Evolutionary conservation across 1,140 invertebrate genomes (phyloP), one percentile per base, ranked within the genome.

Genomic region (Dendroctonus ponderosae): DNA sequence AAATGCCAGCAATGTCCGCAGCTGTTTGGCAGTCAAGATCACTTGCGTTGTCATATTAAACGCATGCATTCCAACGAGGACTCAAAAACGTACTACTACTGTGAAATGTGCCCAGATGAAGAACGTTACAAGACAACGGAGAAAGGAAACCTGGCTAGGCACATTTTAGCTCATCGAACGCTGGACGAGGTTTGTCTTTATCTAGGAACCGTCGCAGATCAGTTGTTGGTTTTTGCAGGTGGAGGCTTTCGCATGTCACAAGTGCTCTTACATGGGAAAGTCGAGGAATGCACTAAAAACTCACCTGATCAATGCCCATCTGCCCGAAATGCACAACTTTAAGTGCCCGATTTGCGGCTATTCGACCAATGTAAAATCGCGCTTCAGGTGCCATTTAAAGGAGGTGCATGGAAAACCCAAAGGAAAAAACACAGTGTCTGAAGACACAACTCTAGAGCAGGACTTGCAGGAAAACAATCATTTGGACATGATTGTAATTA

Each of bases 71-170:
- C 14, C 7, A 52, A 63, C 11, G 41, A 53, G 12, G 54, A 42
- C 26, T 7, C 12, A 12, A 53, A 40, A 12, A 63, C 37, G 2
- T 63, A 26, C 38, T 63, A 54, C 37, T 63, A 63, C 38, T 63
- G 61, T 39, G 61, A 63, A 39, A 54, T 63, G 52, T 63, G 61
- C 26, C 61, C 61, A 5, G 54, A 63, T n/a, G 61, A 63, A 44
- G 8, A 54, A 12, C 61, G 41, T 8, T 63, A 63, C 43, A 63
- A 56, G 42, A 63, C 61, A 8, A 63, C 52, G 3, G 61, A 63
- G 48, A 63, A 63, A 51, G 51, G 41, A n/a, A 63, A 63, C 39
- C 48, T 63, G 51, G 42, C 52, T 14, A 53, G 61, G 12, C 61
- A 63, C 40, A 46, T 48, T 12, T 54, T 63, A 12, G 52, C 52